A percentile compares a stretch with the other conserved stretches of the same genome.
These are phyloP conservation scores for Zosterops hypoxanthus DNA, from an alignment of 2,113 vertebrate species.

Conservation along the genomic window DNA sequence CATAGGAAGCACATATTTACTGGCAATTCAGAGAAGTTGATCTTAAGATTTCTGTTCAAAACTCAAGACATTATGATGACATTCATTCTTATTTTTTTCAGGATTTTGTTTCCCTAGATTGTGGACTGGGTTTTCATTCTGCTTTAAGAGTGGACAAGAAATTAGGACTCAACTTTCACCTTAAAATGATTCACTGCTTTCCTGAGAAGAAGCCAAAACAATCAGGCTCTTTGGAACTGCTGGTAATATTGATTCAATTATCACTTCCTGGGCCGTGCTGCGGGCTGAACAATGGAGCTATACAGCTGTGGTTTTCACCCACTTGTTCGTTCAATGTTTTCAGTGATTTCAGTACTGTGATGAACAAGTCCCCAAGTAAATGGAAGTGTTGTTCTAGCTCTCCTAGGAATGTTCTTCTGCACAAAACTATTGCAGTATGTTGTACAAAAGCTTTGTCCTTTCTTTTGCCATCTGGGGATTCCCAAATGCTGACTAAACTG, in stretches of 20 bases:
- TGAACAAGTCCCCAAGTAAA: not conserved
- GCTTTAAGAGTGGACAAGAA: not conserved
- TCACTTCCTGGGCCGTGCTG: not conserved
- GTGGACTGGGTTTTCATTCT: not conserved
- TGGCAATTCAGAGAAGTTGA: not conserved
- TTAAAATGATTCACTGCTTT: not conserved
- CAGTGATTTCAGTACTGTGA: not conserved
- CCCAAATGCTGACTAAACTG: not conserved
- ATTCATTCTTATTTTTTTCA: rapidly evolving
- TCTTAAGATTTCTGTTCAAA: not conserved
- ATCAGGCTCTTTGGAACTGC: not conserved
- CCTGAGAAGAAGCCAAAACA: not conserved
- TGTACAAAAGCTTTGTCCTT: not conserved
- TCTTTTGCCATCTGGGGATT: conserved; percentile 1
- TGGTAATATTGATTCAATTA: not conserved
- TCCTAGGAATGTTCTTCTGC: not conserved
- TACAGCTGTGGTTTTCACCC: not conserved
- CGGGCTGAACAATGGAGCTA: not conserved
- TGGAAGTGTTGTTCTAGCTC: not conserved
- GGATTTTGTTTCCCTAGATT: not conserved
- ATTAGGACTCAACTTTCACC: not conserved
- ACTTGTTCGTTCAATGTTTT: not conserved
- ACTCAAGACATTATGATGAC: not conserved
- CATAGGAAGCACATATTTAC: not conserved
- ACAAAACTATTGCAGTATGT: not conserved